Base-by-base conservation (phyloP, 2,888 invertebrate species). In the Luperina nickerlii region DNA sequence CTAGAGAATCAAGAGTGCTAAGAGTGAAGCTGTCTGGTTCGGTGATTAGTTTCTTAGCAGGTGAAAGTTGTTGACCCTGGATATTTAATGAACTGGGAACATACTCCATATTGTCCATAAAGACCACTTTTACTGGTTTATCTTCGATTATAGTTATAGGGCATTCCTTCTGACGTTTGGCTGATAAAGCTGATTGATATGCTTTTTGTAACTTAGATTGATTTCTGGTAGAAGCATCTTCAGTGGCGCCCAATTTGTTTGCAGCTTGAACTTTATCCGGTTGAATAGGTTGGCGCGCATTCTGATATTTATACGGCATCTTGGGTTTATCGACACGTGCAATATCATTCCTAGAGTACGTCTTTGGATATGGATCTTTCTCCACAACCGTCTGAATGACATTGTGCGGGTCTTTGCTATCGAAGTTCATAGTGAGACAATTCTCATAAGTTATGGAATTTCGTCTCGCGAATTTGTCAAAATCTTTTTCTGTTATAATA, bases 401-500 rank as follows among this genome's bases (percentile, higher is more conserved):
- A 84, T 95, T 95, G 74, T 93, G 94, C 24, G 93, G 88, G 84
- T 96, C 94, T 85, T 93, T 95, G 9, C 87, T 88, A 73, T 96
- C 95, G 83, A 93, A 95, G 82, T 93, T 95, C 18, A 96, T 95
- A 42, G 96, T 95, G 1, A 96, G 88, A 81, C 95, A 91, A 86
- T 96, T 95, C 89, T 96, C 96, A 79, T 94, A 96, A 7, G 94
- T 95, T 66, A 95, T 93, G 8, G 97, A 96, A 90, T 96, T 97
- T 79, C 96, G 91, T 87, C 96, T 92, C 3, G 94, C 96, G 87
- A 97, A 97, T 90, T 96, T 96, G 84, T 97, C 97, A 83, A 97
- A 97, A 67, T 97, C 97, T 74, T 94, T 96, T 93, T 97, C 97
- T 45, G 96, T 97, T 79, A 96, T 96, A 62, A 96, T 94, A 27